Conservation (phyloP, 2,113 vertebrate species). For the Callocephalon fimbriatum region DNA sequence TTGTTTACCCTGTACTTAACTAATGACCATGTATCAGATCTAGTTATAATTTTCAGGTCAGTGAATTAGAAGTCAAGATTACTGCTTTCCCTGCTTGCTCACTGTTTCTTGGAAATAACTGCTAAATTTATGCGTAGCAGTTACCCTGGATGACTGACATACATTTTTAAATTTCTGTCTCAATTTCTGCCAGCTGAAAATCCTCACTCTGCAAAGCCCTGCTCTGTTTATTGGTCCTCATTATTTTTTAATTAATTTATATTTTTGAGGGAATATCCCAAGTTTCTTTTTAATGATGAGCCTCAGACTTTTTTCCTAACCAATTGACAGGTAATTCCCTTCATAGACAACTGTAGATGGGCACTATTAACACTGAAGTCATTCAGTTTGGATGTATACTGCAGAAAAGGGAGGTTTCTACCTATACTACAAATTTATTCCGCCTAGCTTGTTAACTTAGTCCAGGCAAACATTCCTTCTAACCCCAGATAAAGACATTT, state of each 20-base stretch:
- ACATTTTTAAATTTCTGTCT: background rate
- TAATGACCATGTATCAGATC: background rate
- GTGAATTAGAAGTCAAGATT: conserved; percentile 48
- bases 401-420: background rate
- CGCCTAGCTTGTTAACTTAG: background rate
- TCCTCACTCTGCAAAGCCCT: background rate
- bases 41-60: conserved; percentile 44
- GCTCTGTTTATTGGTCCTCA: background rate
- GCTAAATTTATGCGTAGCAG: background rate
- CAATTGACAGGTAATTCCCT: background rate
- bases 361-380: background rate
- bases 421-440: background rate
- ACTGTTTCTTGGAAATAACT: background rate
- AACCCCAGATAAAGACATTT: background rate
- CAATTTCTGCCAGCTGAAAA: background rate
- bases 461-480: background rate
- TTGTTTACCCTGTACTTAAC: background rate
- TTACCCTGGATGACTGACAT: background rate
- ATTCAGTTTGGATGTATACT: background rate
- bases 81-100: conserved; percentile 1
- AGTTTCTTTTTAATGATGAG: background rate
- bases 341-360: background rate
- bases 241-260: background rate
- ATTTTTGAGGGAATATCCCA: background rate
- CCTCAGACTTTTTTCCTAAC: background rate